A percentile compares a stretch with the other conserved stretches of the same genome.
Evolutionary conservation across 2,113 vertebrate species (phyloP).

Genomic region (Ctenodactylus gundi): DNA sequence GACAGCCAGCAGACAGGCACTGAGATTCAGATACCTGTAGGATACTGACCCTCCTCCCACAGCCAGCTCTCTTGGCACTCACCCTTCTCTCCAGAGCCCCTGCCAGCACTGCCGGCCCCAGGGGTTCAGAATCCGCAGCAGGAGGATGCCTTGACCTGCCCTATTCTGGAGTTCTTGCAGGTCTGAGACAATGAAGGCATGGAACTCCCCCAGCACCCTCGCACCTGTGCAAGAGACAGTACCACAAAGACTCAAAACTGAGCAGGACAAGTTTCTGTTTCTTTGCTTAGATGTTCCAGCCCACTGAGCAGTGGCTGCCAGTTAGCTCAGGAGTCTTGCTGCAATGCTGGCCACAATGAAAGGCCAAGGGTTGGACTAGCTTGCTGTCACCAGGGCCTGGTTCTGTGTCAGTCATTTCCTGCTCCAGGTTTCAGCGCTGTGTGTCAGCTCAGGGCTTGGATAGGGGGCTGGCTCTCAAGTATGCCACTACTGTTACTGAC

Average conservation of each 20-base stretch:
- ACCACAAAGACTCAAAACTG: accelerated
- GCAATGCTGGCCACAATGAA: accelerated
- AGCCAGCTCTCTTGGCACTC: slow-evolving; percentile 26
- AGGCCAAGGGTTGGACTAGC: accelerated
- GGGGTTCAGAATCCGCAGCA: slow-evolving; percentile 93
- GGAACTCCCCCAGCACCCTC: slow-evolving; percentile 89
- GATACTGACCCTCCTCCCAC: accelerated
- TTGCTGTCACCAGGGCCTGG: not conserved
- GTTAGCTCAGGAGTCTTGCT: not conserved
- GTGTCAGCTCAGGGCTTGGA: accelerated
- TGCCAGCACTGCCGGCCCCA: slow-evolving; percentile 95
- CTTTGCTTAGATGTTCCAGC: accelerated
- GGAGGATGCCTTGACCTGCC: slow-evolving; percentile 81
- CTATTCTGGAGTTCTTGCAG: slow-evolving; percentile 82
- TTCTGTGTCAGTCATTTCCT: not conserved
- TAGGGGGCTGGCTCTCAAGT: not conserved
- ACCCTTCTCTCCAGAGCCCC: slow-evolving; percentile 92
- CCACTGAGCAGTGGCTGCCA: accelerated
- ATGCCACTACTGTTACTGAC: accelerated
- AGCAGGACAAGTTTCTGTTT: not conserved
- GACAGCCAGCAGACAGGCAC: accelerated
- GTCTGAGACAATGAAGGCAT: slow-evolving; percentile 92
- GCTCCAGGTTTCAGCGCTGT: not conserved
- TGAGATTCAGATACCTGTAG: accelerated
- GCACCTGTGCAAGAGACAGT: slow-evolving; percentile 78